phyloP scores from a whole-genome alignment of 2,888 invertebrate species.

The Gortyna flavago region DNA sequence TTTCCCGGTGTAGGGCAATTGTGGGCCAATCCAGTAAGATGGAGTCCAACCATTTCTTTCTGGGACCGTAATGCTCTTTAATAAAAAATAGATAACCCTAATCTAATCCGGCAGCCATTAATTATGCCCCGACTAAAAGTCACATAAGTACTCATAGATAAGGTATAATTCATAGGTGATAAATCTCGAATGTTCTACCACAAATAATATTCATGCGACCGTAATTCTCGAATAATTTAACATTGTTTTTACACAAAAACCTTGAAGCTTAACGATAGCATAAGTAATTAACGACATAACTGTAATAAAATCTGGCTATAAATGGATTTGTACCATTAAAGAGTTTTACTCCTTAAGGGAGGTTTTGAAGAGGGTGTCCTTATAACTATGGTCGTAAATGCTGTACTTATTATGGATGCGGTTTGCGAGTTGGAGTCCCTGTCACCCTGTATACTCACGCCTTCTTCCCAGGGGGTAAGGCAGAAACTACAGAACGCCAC shows the following conservation, averaged over 20 bases:
- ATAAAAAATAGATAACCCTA: neutral
- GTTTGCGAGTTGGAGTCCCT: too few relatives aligned
- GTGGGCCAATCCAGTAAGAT: too few relatives aligned
- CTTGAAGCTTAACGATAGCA: conserved; percentile 54
- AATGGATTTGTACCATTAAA: conserved; percentile 55
- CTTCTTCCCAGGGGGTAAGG: too few relatives aligned
- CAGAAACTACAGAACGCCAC: too few relatives aligned
- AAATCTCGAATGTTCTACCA: conserved; percentile 38
- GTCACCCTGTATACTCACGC: too few relatives aligned
- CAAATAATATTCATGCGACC: conserved; percentile 44
- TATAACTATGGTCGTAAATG: conserved; percentile 1
- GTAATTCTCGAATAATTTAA: conserved; percentile 38
- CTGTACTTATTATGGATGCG: too few relatives aligned
- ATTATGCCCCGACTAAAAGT: conserved; percentile 23
- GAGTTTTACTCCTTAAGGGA: conserved; percentile 33
- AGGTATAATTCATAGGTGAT: conserved; percentile 28
- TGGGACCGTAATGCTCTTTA: neutral
- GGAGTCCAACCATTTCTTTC: too few relatives aligned
- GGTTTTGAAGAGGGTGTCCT: conserved; percentile 13
- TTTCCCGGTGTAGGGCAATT: too few relatives aligned
- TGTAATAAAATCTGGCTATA: conserved; percentile 46
- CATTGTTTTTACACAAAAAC: conserved; percentile 55
- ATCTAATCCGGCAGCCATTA: conserved; percentile 21
- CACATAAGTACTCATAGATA: conserved; percentile 25
- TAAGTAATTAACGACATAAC: conserved; percentile 54